These are phyloP conservation scores for Petaurus breviceps DNA, from an alignment of 2,113 vertebrate species.

Conservation along the genomic window DNA sequence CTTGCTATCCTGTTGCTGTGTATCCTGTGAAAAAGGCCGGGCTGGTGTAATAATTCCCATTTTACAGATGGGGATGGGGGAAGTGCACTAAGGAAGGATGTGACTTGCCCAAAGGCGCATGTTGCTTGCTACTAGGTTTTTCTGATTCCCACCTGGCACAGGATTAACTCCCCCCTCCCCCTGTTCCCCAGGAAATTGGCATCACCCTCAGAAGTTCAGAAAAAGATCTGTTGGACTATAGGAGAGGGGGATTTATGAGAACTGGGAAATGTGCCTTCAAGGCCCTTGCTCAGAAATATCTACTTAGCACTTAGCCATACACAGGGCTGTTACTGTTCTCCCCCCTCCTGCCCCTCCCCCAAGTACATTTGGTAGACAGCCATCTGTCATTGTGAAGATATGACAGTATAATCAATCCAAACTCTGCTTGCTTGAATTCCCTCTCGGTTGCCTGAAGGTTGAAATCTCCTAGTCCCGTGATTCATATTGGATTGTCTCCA, in stretches of 20 bases:
- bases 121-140: neutral
- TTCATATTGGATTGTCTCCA: slow-evolving; percentile 51
- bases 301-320: slow-evolving; percentile 1
- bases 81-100: neutral
- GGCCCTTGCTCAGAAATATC: slow-evolving; percentile 12
- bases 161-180: neutral
- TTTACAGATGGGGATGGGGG: neutral
- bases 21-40: neutral
- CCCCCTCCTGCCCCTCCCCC: neutral
- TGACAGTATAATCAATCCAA: slow-evolving; percentile 52
- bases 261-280: slow-evolving; percentile 1
- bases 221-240: neutral
- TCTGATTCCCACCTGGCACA: neutral
- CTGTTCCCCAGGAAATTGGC: neutral
- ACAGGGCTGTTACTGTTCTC: slow-evolving; percentile 37
- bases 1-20: neutral
- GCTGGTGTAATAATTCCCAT: neutral
- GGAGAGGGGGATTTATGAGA: neutral
- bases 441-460: slow-evolving; percentile 43
- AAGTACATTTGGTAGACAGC: neutral
- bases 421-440: slow-evolving; percentile 48
- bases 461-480: slow-evolving; percentile 35
- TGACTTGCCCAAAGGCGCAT: neutral
- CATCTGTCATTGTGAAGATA: slow-evolving; percentile 22
- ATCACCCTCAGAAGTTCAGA: neutral